Conservation (phyloP, 1,140 invertebrate species). For the Wiebesia pumilae region DNA sequence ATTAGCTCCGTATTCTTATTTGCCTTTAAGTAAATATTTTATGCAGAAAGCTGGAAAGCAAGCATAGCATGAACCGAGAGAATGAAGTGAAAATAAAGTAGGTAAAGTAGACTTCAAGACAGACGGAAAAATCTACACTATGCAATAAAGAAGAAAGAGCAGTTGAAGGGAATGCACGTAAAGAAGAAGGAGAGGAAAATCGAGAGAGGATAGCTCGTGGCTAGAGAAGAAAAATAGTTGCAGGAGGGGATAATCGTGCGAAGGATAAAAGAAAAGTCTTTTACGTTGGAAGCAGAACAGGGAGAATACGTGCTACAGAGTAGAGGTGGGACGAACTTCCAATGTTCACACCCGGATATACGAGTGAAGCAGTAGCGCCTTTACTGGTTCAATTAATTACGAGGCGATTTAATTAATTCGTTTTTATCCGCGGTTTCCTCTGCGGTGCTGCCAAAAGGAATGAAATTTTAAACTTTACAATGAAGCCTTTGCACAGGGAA, state of each 20-base stretch:
- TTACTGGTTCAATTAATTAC: conserved; percentile 26
- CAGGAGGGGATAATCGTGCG: background rate
- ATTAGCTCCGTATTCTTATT: background rate
- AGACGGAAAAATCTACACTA: conserved; percentile 10
- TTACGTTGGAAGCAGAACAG: background rate
- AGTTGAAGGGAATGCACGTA: background rate
- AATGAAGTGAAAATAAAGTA: conserved; percentile 13
- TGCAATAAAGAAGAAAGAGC: background rate
- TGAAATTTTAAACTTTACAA: conserved; percentile 58
- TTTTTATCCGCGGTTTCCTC: conserved; percentile 32
- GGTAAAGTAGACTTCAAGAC: background rate
- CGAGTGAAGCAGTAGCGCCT: background rate
- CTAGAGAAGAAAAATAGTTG: background rate
- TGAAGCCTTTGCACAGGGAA: conserved; percentile 17
- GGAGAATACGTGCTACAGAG: background rate
- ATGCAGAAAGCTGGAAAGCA: background rate
- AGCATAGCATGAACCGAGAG: background rate
- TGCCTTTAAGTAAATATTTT: background rate
- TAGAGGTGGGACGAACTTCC: background rate
- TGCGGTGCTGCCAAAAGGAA: conserved; percentile 49
- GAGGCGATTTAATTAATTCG: conserved; percentile 58
- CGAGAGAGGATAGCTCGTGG: background rate
- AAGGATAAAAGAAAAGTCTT: conserved; percentile 12
- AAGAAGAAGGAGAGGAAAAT: background rate
- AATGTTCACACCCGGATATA: background rate